phyloP scores from a whole-genome alignment of 92 coral and sea anemone species.

The Epizoanthus illoricatus region DNA sequence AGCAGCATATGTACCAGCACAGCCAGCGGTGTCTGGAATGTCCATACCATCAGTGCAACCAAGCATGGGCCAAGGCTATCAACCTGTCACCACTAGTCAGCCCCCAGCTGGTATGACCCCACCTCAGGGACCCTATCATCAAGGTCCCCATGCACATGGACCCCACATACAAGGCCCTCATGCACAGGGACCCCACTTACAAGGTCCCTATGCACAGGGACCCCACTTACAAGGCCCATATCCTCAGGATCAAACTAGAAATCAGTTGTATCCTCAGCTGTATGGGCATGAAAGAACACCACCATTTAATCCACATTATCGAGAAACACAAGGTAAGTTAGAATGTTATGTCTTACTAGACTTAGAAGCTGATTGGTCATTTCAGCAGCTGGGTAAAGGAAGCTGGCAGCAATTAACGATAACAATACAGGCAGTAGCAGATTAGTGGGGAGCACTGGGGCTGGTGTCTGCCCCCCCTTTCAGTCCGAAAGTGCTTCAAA shows the following conservation, averaged over 20 bases:
- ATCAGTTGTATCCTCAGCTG: conserved; percentile 14
- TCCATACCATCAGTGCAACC: conserved; percentile 35
- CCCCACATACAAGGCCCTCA: neutral
- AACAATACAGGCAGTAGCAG: no score
- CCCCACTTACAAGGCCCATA: neutral
- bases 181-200: neutral
- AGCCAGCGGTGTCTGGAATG: conserved; percentile 21
- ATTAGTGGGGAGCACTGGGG: no score
- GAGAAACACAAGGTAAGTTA: conserved; percentile 7
- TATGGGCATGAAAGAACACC: conserved; percentile 28
- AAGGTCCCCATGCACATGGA: neutral
- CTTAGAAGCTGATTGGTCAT: neutral
- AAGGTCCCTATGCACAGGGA: neutral
- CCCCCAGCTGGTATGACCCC: neutral
- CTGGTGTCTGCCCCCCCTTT: no score
- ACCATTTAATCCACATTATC: conserved; percentile 29
- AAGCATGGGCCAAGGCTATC: neutral
- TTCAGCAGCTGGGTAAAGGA: neutral
- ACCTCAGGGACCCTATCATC: neutral
- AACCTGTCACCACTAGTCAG: neutral
- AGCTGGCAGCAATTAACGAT: no score
- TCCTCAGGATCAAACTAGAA: neutral
- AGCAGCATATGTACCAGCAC: neutral
- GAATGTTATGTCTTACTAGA: neutral
- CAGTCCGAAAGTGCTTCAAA: no score